Percentiles rank a stretch among this genome's conserved stretches.
These are phyloP conservation scores for Myiopsitta monachus DNA, from an alignment of 2,113 vertebrate species.

Conservation along the genomic window DNA sequence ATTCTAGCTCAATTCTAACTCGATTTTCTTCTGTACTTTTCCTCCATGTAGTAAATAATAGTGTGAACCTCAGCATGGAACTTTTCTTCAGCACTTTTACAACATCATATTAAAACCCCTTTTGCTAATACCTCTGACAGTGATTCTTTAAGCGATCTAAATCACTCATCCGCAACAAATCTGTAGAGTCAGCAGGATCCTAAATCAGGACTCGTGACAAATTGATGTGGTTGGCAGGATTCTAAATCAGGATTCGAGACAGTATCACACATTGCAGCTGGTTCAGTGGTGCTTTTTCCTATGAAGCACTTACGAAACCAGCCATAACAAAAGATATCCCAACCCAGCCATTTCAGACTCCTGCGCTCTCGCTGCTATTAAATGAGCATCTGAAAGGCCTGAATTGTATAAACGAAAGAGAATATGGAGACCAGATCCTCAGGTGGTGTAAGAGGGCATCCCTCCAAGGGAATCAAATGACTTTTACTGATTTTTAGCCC, in stretches of 20 bases:
- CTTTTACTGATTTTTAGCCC: background rate
- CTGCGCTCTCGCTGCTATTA: background rate
- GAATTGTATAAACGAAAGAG: background rate
- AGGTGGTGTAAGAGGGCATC: background rate
- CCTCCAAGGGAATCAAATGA: background rate
- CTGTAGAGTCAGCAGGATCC: background rate
- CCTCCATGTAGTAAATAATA: background rate
- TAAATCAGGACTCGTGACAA: background rate
- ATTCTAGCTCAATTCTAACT: background rate
- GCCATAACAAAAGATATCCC: background rate
- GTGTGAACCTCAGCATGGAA: background rate
- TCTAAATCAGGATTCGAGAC: background rate
- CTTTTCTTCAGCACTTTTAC: background rate
- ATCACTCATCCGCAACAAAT: background rate
- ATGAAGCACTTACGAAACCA: background rate
- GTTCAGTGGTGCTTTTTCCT: background rate
- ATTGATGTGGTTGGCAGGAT: background rate
- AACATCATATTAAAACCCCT: background rate
- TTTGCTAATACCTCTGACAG: background rate
- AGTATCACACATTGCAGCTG: background rate
- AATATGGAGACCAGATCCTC: background rate
- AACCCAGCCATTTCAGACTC: background rate
- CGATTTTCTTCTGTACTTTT: background rate
- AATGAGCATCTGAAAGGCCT: background rate
- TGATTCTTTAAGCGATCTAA: background rate